A percentile compares a stretch with the other conserved stretches of the same genome.
Conservation (phyloP, 2,797 vertebrate species). For the Ambastaia sidthimunki region DNA sequence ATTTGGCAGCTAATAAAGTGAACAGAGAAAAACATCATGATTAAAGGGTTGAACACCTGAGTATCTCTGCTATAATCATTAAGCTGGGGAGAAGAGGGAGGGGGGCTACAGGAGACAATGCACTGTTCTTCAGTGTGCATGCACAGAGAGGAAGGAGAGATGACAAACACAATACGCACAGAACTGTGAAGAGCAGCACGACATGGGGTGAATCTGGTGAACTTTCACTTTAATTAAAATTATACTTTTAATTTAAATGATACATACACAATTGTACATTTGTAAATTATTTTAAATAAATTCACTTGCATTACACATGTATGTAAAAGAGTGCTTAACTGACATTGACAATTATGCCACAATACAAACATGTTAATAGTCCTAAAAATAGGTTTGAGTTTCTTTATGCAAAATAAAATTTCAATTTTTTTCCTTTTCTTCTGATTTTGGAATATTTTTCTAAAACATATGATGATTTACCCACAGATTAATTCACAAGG, state of each 20-base stretch:
- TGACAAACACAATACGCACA: slow-evolving; percentile 5
- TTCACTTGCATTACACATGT: background rate
- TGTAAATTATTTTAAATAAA: background rate
- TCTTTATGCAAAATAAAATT: too few relatives aligned
- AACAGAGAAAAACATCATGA: slow-evolving; percentile 52
- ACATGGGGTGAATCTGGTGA: background rate
- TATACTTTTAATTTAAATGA: too few relatives aligned
- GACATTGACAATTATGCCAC: background rate
- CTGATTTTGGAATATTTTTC: too few relatives aligned
- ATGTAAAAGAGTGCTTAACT: background rate
- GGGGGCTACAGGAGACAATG: slow-evolving; percentile 18
- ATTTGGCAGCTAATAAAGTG: slow-evolving; percentile 57
- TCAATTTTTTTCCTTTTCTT: too few relatives aligned
- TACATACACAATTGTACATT: too few relatives aligned
- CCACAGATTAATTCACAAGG: background rate
- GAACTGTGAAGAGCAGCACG: background rate
- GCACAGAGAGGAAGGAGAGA: background rate
- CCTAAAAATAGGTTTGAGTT: too few relatives aligned
- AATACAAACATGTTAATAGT: too few relatives aligned
- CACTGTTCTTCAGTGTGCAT: slow-evolving; percentile 26
- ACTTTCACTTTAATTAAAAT: too few relatives aligned
- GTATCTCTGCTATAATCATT: slow-evolving; percentile 46
- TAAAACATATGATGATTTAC: background rate
- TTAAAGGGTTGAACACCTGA: slow-evolving; percentile 50
- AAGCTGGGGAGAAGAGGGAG: slow-evolving; percentile 44